These are phyloP conservation scores for Rhombomys opimus DNA, from an alignment of 2,113 vertebrate genomes.

Conservation along the genomic window DNA sequence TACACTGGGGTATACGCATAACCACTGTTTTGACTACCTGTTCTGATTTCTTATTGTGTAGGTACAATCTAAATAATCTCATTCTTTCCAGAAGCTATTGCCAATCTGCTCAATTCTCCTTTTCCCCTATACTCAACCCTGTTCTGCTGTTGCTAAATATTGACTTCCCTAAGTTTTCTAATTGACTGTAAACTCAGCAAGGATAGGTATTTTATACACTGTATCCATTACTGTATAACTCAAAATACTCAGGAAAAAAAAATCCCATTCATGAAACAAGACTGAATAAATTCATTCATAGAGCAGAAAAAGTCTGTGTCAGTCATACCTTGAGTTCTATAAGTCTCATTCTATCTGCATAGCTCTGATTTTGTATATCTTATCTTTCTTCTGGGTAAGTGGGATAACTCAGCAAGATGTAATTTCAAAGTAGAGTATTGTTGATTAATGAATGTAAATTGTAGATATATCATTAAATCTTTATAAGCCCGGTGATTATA, in stretches of 20 bases:
- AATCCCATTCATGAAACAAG: neutral
- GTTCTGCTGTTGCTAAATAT: neutral
- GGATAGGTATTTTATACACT: neutral
- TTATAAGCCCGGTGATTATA: neutral
- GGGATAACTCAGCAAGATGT: neutral
- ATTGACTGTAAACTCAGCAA: neutral
- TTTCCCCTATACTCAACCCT: neutral
- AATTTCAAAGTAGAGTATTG: neutral
- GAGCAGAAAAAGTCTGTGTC: neutral
- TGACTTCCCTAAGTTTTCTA: neutral
- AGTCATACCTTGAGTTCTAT: neutral
- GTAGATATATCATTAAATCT: neutral
- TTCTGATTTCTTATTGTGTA: neutral
- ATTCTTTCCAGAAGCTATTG: neutral
- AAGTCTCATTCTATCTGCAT: neutral
- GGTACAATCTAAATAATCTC: neutral
- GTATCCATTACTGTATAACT: neutral
- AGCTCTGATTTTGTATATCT: neutral
- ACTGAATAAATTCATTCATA: neutral
- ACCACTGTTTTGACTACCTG: neutral
- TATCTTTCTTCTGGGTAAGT: neutral
- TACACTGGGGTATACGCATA: no score
- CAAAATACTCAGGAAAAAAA: neutral
- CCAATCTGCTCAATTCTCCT: neutral
- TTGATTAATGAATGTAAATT: neutral